These are phyloP conservation scores for Megaleporinus macrocephalus DNA, from an alignment of 2,113 vertebrate species.

Conservation along the genomic window DNA sequence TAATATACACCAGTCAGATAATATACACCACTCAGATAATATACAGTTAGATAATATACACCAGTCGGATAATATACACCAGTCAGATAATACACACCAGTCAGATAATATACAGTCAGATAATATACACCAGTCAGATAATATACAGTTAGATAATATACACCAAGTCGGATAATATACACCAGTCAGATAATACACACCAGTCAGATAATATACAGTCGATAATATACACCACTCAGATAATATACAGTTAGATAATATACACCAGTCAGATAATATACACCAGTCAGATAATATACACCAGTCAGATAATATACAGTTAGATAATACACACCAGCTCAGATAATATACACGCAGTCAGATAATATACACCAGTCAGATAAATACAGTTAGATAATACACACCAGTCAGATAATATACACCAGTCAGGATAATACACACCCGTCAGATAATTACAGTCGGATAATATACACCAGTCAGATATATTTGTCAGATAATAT, in stretches of 20 bases:
- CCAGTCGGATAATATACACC: conserved; percentile 14
- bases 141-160: no score
- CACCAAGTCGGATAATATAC: no score
- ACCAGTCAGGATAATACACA: no score
- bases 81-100: background rate
- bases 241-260: conserved; percentile 2
- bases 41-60: no score
- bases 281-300: background rate
- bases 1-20: background rate
- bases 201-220: no score
- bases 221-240: background rate
- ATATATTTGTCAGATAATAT: conserved; percentile 26
- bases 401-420: conserved; percentile 10
- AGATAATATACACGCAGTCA: conserved; percentile 21
- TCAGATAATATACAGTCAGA: conserved; percentile 15
- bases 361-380: background rate
- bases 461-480: background rate
- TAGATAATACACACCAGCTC: background rate
- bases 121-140: background rate
- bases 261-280: conserved; percentile 13
- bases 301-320: conserved; percentile 12
- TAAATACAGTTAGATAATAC: background rate
- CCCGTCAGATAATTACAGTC: conserved; percentile 4
- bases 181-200: conserved; percentile 8
- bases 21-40: no score